These are phyloP conservation scores for Ciconia nigra DNA, from an alignment of 2,797 vertebrate species.

Conservation along the genomic window DNA sequence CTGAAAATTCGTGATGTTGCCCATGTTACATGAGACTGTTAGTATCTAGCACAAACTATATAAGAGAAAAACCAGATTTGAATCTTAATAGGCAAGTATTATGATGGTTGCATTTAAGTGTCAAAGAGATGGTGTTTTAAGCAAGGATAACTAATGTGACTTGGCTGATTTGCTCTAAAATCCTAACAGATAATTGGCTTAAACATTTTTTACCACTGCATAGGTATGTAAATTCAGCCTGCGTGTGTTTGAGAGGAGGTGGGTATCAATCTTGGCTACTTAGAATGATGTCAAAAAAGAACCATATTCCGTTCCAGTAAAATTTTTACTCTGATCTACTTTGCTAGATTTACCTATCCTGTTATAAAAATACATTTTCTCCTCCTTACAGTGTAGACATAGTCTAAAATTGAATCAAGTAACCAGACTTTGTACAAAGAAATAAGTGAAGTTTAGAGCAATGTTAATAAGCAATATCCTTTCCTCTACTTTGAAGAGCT, in stretches of 20 bases:
- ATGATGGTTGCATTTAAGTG: not conserved
- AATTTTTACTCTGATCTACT: not conserved
- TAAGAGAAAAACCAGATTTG: not conserved
- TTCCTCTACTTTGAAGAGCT: slow-evolving; percentile 47
- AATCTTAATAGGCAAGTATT: not conserved
- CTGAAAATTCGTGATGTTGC: not conserved
- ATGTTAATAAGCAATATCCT: slow-evolving; percentile 44
- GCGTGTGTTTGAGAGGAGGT: not conserved
- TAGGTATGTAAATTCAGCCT: not conserved
- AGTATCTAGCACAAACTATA: not conserved
- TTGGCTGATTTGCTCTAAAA: not conserved
- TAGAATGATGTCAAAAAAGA: not conserved
- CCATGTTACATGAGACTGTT: not conserved
- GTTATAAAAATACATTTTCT: not conserved
- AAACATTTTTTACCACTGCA: not conserved
- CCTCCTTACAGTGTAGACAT: not conserved
- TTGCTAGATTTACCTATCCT: not conserved
- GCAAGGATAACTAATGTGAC: not conserved
- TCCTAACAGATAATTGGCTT: not conserved
- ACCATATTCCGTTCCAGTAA: not conserved
- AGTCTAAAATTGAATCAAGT: not conserved
- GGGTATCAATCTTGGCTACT: not conserved
- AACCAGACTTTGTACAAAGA: not conserved
- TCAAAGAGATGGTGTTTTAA: not conserved
- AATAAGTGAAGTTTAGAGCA: not conserved